Evolutionary conservation across 2,888 invertebrate genomes (phyloP), one percentile per base, ranked within the genome.

Genomic region (Leptinotarsa haldemani): DNA sequence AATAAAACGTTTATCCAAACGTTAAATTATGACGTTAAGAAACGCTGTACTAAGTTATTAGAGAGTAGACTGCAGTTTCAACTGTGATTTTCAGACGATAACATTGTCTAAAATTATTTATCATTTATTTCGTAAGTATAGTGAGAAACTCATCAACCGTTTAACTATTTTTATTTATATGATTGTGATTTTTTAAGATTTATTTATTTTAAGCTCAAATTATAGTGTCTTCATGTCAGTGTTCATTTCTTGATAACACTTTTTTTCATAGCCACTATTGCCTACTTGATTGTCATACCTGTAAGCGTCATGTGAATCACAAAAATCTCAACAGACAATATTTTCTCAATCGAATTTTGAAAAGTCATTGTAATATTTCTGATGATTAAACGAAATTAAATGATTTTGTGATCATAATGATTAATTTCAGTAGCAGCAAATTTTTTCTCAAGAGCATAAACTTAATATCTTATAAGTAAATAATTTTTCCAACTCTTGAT

Each of bases 21-120:
- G 58, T 68, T 68, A 16, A 53, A 40, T 69, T 74, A 66, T 76
- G 80, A 80, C 79, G 81, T 80, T 68, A 75, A 78, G 80, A 80
- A 78, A 77, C 74, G 71, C 78, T 78, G 74, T 70, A 69, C 74
- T 65, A 73, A 46, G 61, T 71, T 75, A 72, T 73, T 75, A 77
- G 74, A 79, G 78, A 75, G 80, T 83, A 83, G 85, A 85, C 85
- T 84, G 85, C 83, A 84, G 85, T 84, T 84, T 82, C 78, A 85
- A 84, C 86, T 86, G 86, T 87, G 86, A 87, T 86, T 83, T 78
- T 82, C 80, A 79, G 74, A 75, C 77, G 84, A 81, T 82, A 83
- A 82, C 76, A 79, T 79, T 66, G 79, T 75, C 70, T 78, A 75
- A 71, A 74, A 70, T 67, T 40, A 72, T 67, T 77, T 71, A 69